These are phyloP conservation scores for Cosmia pyralina DNA, from an alignment of 2,888 invertebrate species.

Conservation along the genomic window DNA sequence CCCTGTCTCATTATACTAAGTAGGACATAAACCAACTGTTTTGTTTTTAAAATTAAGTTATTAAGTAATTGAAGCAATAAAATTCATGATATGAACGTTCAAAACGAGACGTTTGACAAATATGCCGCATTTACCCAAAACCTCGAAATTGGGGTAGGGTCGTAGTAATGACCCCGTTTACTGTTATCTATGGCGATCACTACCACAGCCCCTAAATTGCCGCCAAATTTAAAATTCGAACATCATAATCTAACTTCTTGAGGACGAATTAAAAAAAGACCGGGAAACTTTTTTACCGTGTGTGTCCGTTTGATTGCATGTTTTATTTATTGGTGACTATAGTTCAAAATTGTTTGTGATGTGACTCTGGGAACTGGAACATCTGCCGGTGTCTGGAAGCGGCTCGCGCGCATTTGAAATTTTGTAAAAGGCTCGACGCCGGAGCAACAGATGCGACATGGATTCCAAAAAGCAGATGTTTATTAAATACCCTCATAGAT, in stretches of 20 bases:
- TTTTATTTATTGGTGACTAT: slow-evolving; percentile 61
- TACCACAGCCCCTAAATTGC: slow-evolving; percentile 81
- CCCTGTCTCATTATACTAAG: slow-evolving; percentile 76
- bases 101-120: slow-evolving; percentile 83
- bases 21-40: slow-evolving; percentile 67
- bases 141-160: slow-evolving; percentile 80
- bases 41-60: slow-evolving; percentile 77
- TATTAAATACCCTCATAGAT: slow-evolving; percentile 88
- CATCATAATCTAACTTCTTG: slow-evolving; percentile 86
- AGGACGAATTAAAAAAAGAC: slow-evolving; percentile 71
- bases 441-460: slow-evolving; percentile 88
- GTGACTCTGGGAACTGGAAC: slow-evolving; percentile 71
- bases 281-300: slow-evolving; percentile 62
- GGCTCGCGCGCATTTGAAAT: slow-evolving; percentile 87
- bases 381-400: slow-evolving; percentile 85
- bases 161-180: slow-evolving; percentile 86
- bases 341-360: slow-evolving; percentile 65
- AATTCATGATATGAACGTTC: slow-evolving; percentile 77
- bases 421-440: slow-evolving; percentile 84
- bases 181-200: slow-evolving; percentile 85
- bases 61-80: slow-evolving; percentile 83
- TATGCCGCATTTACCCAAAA: slow-evolving; percentile 80
- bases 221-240: slow-evolving; percentile 87
- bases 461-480: slow-evolving; percentile 89
- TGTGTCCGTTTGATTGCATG: slow-evolving; percentile 45